phyloP scores from a whole-genome alignment of 2,113 vertebrate species.

The Trogon surrucura region DNA sequence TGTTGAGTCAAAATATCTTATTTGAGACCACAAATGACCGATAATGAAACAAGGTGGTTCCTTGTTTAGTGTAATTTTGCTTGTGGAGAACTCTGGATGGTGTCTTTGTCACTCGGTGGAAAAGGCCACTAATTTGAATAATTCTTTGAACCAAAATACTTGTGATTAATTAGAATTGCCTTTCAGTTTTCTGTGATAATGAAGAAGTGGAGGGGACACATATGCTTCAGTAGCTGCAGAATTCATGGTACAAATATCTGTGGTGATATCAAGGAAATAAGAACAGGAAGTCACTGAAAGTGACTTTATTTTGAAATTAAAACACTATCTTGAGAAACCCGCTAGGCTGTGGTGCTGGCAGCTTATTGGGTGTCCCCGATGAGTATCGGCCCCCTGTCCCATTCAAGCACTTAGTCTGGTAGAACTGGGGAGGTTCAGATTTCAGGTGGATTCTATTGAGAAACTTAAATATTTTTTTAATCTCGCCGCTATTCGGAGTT shows the following conservation, averaged over 20 bases:
- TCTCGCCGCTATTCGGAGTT: neutral
- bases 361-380: neutral
- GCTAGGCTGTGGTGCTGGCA: too few species aligned
- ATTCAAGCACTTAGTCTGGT: neutral
- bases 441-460: neutral
- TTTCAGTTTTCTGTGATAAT: neutral
- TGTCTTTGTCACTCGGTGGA: neutral
- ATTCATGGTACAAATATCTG: neutral
- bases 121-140: neutral
- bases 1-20: neutral
- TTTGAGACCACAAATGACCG: neutral
- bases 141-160: neutral
- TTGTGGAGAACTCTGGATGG: neutral
- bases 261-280: neutral
- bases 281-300: neutral
- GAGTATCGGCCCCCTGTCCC: neutral
- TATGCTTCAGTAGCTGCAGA: neutral
- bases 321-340: neutral
- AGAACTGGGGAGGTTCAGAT: neutral
- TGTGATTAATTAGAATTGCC: neutral
- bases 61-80: neutral
- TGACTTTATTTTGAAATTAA: neutral
- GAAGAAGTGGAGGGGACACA: neutral
- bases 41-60: neutral
- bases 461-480: neutral